Evolutionary conservation across 2,888 invertebrate genomes (phyloP), one percentile per base, ranked within the genome.

Genomic region (Synanthedon myopaeformis): DNA sequence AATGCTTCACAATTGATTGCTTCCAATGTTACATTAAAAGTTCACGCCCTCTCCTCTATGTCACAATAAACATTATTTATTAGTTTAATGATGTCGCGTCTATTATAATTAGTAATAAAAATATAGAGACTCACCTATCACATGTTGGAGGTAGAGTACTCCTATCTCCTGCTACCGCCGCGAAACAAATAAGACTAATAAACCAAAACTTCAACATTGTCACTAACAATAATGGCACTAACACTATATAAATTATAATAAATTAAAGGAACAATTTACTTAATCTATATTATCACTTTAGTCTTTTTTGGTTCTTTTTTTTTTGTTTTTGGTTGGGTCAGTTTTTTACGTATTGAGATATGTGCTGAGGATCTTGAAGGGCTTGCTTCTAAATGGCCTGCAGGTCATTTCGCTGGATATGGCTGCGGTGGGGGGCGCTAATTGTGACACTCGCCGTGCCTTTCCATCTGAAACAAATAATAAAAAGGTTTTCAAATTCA

Each of bases 121-220:
- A 45, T 45, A 45, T 28, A 51, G 52, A 51, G 52, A 73, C 86
- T 88, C 66, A 89, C 90, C 89, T 90, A 70, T 76, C 77, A 74
- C 90, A 90, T 51, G 89, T 84, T 14, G 89, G 89, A 53, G 89
- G 89, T 58, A 88, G 67, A 35, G 70, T 70, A 57, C 72, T 82
- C 65, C 86, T 70, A 61, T 88, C 86, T 8, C 80, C 76, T 3
- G 65, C 72, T 54, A 62, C 53, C 54, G 19, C 51, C 12, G 35
- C 41, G 5, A 41, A 23, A 12, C 59, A 54, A 57, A 79, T 58
- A 53, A 76, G 61, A 56, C 63, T 61, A 51, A 74, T 42, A n/a
- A 76, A 67, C 79, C 68, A 75, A 74, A 79, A 72, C 55, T 69
- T 68, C 55, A 57, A 63, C 68, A 78, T 77, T 59, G 68, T 74